Evolutionary conservation across 2,888 invertebrate species (phyloP).

Genomic region (Eupeodes latifasciatus): DNA sequence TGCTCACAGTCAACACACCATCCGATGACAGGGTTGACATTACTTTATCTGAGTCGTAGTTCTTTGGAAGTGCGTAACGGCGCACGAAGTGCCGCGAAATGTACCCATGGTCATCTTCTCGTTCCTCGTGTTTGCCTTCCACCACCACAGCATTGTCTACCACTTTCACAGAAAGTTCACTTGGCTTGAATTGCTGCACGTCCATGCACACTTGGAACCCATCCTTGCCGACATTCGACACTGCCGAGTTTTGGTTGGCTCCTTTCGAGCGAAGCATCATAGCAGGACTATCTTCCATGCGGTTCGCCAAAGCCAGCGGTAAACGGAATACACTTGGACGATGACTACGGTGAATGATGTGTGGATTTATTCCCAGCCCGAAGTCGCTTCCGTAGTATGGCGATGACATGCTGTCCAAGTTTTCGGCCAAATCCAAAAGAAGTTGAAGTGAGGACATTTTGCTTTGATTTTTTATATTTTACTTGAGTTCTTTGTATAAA

Average conservation of each 20-base stretch:
- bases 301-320: constrained; percentile 15
- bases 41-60: constrained; percentile 90
- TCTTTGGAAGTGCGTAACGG: constrained; percentile 90
- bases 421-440: constrained; percentile 80
- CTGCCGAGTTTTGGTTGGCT: neutral
- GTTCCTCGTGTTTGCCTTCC: constrained; percentile 92
- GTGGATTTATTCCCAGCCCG: constrained; percentile 81
- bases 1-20: constrained; percentile 89
- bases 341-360: neutral
- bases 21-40: constrained; percentile 91
- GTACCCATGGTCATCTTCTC: constrained; percentile 89
- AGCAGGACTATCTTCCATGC: constrained; percentile 27
- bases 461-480: constrained; percentile 5
- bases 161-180: constrained; percentile 91
- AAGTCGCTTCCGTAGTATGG: constrained; percentile 78
- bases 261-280: constrained; percentile 11
- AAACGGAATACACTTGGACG: constrained; percentile 27
- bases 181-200: constrained; percentile 90
- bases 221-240: constrained; percentile 85
- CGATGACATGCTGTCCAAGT: constrained; percentile 78
- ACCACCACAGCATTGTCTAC: constrained; percentile 89
- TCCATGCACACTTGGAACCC: constrained; percentile 89
- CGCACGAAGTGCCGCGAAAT: constrained; percentile 91
- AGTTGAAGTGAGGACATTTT: constrained; percentile 81
- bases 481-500: neutral